Conservation (phyloP, 2,113 vertebrate species). For the Malurus melanocephalus region DNA sequence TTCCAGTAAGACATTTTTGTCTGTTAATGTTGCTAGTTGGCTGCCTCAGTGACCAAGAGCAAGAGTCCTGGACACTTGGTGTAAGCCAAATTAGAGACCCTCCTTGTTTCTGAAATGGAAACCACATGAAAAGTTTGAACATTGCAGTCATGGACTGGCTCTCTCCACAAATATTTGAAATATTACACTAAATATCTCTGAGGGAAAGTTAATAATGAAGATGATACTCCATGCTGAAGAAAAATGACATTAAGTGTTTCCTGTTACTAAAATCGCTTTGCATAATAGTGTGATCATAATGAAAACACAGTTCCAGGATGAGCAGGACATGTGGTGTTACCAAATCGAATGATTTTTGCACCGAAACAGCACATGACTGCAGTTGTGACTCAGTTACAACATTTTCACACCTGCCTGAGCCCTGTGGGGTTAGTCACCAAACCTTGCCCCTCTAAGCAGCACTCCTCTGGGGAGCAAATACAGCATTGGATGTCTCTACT, state of each 20-base stretch:
- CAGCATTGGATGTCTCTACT: background rate
- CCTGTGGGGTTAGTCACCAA: background rate
- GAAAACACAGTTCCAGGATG: background rate
- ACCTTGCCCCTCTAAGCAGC: background rate
- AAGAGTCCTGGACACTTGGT: background rate
- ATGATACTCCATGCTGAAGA: background rate
- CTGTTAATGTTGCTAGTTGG: slow-evolving; percentile 9
- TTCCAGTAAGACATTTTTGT: slow-evolving; percentile 19
- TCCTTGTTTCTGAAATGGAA: slow-evolving; percentile 25
- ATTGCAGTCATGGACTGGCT: background rate
- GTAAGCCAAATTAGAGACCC: slow-evolving; percentile 9
- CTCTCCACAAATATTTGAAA: slow-evolving; percentile 30
- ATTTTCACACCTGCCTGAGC: background rate
- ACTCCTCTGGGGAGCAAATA: accelerated
- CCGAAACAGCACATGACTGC: background rate
- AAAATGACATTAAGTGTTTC: slow-evolving; percentile 25
- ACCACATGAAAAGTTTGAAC: slow-evolving; percentile 21
- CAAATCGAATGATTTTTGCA: background rate
- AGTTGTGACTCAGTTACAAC: background rate
- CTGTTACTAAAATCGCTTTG: background rate
- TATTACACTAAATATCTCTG: slow-evolving; percentile 8
- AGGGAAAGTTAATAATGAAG: slow-evolving; percentile 25
- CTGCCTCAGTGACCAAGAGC: background rate
- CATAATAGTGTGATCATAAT: background rate
- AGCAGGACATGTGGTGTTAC: background rate